Evolutionary conservation across 2,888 invertebrate species (phyloP).

Genomic region (Pseudoips prasinana): DNA sequence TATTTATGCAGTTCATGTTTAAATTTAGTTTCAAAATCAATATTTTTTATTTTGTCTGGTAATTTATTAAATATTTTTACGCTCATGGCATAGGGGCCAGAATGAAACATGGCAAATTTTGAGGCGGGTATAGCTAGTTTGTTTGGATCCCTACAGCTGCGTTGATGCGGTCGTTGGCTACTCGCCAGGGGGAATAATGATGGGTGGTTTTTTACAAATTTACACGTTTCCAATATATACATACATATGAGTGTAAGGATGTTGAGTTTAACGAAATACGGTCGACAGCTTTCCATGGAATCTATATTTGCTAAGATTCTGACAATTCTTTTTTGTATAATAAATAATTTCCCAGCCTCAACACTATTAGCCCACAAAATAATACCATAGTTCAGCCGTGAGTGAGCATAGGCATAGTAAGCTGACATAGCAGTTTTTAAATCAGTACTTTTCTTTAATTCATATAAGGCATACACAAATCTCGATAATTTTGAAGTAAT

Average conservation of each 20-base stretch:
- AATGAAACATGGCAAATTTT: too few species aligned
- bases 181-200: neutral
- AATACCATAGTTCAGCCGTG: conserved; percentile 5
- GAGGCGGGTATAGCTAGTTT: too few species aligned
- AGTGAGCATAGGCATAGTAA: conserved; percentile 11
- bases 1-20: too few species aligned
- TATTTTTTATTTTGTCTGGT: too few species aligned
- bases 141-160: too few species aligned
- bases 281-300: neutral
- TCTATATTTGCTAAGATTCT: neutral
- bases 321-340: neutral
- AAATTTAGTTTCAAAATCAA: too few species aligned
- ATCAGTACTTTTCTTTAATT: conserved; percentile 10
- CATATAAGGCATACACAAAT: conserved; percentile 11
- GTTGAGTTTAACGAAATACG: neutral
- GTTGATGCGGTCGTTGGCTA: too few species aligned
- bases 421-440: conserved; percentile 8
- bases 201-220: neutral
- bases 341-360: neutral
- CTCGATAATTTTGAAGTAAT: conserved; percentile 8
- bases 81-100: too few species aligned
- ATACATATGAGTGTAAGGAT: neutral
- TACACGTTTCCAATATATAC: neutral
- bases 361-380: neutral
- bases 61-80: too few species aligned